Percentiles rank a stretch among this genome's conserved stretches.
phyloP scores from a whole-genome alignment of 2,888 invertebrate genomes.

The Nomada flava region DNA sequence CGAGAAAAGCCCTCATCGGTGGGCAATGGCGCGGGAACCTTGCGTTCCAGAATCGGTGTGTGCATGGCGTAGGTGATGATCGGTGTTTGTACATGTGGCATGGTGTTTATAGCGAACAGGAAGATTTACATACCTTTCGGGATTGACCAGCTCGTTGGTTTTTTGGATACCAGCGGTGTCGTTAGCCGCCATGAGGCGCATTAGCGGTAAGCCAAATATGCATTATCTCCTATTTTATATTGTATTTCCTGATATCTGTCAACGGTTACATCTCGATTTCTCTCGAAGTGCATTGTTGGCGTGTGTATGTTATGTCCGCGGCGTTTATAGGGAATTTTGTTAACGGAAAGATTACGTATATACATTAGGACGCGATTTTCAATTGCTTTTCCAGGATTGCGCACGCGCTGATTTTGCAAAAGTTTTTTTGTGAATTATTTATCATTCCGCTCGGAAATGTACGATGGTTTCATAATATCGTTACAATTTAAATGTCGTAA shows the following conservation, averaged over 20 bases:
- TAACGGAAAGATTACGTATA: neutral
- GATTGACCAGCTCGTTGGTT: constrained; percentile 55
- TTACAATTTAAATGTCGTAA: neutral
- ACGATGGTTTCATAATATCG: neutral
- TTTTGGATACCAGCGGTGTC: constrained; percentile 65
- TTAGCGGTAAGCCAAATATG: constrained; percentile 78
- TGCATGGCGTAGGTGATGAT: constrained; percentile 70
- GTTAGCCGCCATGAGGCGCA: constrained; percentile 80
- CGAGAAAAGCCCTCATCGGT: constrained; percentile 43
- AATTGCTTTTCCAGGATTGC: constrained; percentile 6
- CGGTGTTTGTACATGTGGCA: constrained; percentile 66
- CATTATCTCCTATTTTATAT: constrained; percentile 24
- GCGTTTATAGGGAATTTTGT: neutral
- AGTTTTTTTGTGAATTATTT: constrained; percentile 8
- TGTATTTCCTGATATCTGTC: constrained; percentile 10
- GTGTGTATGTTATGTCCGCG: neutral
- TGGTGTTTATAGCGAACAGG: constrained; percentile 66
- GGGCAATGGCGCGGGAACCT: constrained; percentile 70
- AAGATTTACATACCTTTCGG: constrained; percentile 53
- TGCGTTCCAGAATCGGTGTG: constrained; percentile 57
- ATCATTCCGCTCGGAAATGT: neutral
- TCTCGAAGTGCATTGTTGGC: neutral
- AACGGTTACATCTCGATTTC: neutral
- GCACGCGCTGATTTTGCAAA: constrained; percentile 12
- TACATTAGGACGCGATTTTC: constrained; percentile 17